Base-by-base conservation (phyloP, 2,888 invertebrate genomes). In the Hololepta plana region DNA sequence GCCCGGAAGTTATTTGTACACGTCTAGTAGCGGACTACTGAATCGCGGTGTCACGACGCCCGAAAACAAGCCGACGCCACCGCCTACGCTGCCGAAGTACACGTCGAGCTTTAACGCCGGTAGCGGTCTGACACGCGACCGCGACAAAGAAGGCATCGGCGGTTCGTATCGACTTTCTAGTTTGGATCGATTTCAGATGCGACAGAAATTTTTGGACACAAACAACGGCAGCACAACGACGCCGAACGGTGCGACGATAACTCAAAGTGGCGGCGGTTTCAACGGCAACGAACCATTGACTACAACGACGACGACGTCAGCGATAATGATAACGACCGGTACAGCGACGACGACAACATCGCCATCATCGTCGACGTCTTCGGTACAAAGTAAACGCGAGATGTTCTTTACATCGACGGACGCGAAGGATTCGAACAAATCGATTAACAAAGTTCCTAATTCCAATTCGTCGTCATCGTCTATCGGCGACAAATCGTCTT, bases 311-410 rank as follows among this genome's bases (percentile, higher is more conserved):
- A 58, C 55, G 40, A 54, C 54, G 36, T 54, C 55, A 32, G 53
- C 56, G 38, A n/a, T n/a, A n/a, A n/a, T n/a, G n/a, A n/a, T n/a
- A n/a, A 17, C 20, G 3, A 16, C 13, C 5, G 7, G 6, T 6
- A 8, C 31, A 12, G 31, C 26, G 8, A 57, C 59, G 47, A 31
- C 37, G 12, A n/a, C n/a, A n/a, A 8, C 31, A 12, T 29, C 26
- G 8, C 57, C 59, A 47, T 30, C 37, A 13, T 51, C 57, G 29
- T 57, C 57, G 38, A 59, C 61, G 35, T 62, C 64, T 10, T 64
- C 77, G 72, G 65, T 80, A 54, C 80, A 80, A 60, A 72, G 71
- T 53, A 84, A 84, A 62, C 69, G 84, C 43, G 82, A 84, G 62
- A 67, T 81, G 60, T 84, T 84, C 60, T 84, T 84, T 61, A 80